Conservation (phyloP, 2,113 vertebrate genomes). For the Anoplopoma fimbria region DNA sequence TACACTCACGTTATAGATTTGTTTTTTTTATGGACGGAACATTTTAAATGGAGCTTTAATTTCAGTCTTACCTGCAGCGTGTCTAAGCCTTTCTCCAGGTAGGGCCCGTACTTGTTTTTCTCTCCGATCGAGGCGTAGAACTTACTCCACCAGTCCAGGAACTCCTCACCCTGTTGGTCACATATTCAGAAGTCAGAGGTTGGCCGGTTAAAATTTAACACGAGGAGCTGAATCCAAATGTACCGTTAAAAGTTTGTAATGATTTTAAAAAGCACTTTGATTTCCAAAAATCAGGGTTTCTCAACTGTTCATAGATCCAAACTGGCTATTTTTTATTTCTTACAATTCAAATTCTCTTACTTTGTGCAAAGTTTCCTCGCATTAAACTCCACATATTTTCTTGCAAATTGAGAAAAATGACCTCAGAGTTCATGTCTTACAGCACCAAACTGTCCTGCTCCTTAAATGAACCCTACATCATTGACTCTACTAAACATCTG, state of each 20-base stretch:
- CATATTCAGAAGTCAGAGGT: conserved; percentile 42
- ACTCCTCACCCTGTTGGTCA: conserved; percentile 91
- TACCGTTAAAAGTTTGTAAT: not conserved
- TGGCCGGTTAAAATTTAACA: not conserved
- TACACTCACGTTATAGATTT: no score
- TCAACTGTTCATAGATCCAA: not conserved
- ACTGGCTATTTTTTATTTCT: not conserved
- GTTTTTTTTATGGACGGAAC: no score
- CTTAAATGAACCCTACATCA: not conserved
- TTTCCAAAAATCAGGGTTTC: not conserved
- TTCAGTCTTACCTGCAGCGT: conserved; percentile 89
- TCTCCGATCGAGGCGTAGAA: conserved; percentile 94
- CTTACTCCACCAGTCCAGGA: conserved; percentile 99
- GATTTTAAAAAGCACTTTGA: not conserved
- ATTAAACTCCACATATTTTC: not conserved
- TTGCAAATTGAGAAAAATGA: not conserved
- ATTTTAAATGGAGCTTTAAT: not conserved
- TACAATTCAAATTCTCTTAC: not conserved
- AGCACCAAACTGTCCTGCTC: not conserved
- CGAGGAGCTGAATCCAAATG: not conserved
- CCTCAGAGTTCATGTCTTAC: not conserved
- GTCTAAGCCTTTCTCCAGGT: conserved; percentile 93
- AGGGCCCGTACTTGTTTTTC: conserved; percentile 90
- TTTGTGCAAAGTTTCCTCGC: conserved; percentile 2
- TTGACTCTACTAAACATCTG: not conserved